Evolutionary conservation across 2,888 invertebrate species (phyloP), one percentile per base, ranked within the genome.

Genomic region (Drosophila kanekoi): DNA sequence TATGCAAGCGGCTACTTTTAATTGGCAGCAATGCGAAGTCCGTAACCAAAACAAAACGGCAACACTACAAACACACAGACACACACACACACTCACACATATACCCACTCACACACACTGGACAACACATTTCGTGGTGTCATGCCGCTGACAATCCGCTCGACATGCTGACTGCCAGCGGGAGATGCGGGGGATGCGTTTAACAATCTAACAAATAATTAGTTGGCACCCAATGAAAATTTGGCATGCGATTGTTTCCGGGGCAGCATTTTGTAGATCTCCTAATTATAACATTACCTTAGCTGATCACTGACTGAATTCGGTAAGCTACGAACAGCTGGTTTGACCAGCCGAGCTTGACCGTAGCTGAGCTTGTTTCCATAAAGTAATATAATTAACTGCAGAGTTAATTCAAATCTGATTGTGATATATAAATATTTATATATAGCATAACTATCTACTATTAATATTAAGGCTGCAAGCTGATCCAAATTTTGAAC

Each of bases 1-100:
- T 87, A 87, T 84, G 87, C 79, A 83, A 83, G 71, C 87, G 49
- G 44, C 69, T 51, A 54, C 59, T 72, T 78, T 87, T 84, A 86
- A 83, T 83, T 86, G 81, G 81, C 72, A 65, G 64, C 73, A 81
- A 56, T 58, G 75, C 66, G 77, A 87, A 80, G 61, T 52, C 68
- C 65, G 73, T 72, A 76, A 84, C 76, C 81, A 87, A 82, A 87
- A 87, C 81, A 82, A 81, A 84, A 76, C 72, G 44, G 58, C 48
- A 40, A 60, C 43, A 51, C 18, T 18, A 20, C 32, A 56, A n/a
- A 67, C 72, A 60, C 44, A 43, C 10, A n/a, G n/a, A 23, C 13
- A 3, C 62, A 66, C 59, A 71, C 61, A 66, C 59, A 71, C 45
- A 53, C 28, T 45, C 45, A 58, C 44, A 13, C 28, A 45, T 6